Evolutionary conservation across 2,888 invertebrate genomes (phyloP).

Genomic region (Drosophila formosana): DNA sequence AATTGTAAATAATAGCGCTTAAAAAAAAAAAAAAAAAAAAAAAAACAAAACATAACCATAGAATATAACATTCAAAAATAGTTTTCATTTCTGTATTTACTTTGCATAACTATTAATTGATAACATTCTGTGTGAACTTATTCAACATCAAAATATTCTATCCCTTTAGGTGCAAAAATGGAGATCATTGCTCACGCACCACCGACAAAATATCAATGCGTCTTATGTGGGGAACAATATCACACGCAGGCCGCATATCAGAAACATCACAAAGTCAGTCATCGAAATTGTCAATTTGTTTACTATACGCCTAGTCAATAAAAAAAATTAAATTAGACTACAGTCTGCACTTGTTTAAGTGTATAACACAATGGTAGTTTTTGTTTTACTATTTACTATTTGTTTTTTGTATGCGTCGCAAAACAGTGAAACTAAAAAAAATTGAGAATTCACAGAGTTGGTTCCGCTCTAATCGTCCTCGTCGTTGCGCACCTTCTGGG

Average conservation of each 20-base stretch:
- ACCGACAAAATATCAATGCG: slow-evolving; percentile 36
- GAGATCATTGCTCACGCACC: slow-evolving; percentile 5
- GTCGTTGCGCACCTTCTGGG: slow-evolving; percentile 86
- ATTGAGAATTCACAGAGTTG: slow-evolving; percentile 22
- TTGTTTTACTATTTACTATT: slow-evolving; percentile 49
- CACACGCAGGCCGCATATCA: slow-evolving; percentile 51
- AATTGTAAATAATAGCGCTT: too few relatives aligned
- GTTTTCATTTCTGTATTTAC: too few relatives aligned
- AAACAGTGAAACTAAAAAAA: slow-evolving; percentile 34
- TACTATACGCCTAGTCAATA: slow-evolving; percentile 29
- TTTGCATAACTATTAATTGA: too few relatives aligned
- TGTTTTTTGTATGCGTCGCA: slow-evolving; percentile 39
- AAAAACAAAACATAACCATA: too few relatives aligned
- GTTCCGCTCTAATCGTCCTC: slow-evolving; percentile 70
- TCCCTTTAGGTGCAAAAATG: slow-evolving; percentile 22
- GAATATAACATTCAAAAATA: too few relatives aligned
- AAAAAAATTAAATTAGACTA: neutral
- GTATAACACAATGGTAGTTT: slow-evolving; percentile 24
- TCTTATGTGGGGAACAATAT: slow-evolving; percentile 40
- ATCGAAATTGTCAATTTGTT: slow-evolving; percentile 30
- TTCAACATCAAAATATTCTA: neutral
- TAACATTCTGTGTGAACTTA: too few relatives aligned
- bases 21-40: too few relatives aligned
- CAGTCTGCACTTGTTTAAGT: neutral
- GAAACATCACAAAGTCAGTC: slow-evolving; percentile 49